Base-by-base conservation (phyloP, 1,140 invertebrate genomes). In the Cyclina sinensis region DNA sequence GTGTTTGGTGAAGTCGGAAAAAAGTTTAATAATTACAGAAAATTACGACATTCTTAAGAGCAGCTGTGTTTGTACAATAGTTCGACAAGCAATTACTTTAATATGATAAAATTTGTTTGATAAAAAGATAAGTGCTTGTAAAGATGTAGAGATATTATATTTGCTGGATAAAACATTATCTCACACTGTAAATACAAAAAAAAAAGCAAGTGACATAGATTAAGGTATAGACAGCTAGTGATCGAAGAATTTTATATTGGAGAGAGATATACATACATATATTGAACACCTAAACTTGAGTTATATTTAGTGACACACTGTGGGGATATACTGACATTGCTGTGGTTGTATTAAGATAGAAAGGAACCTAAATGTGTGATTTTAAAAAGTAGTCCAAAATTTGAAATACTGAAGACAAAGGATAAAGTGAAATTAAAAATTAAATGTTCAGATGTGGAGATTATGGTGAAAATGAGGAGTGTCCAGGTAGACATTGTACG, bases 401-500 rank as follows among this genome's bases (percentile, higher is more conserved):
- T n/a, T n/a, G n/a, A n/a, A n/a, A n/a, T 65, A 32, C 5, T 59
- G 27, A 5, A 30, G 59, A 30, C 32, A 21, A 65, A 18, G 32
- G 35, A 39, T 70, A 27, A 12, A 37, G 32, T 70, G 32, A 70
- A 37, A 37, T 70, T 30, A 4, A 70, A 12, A 37, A 37, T 37
- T 2, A 37, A n/a, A n/a, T n/a, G n/a, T 70, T 2, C 3, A 35
- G 14, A 35, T n/a, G 27, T 37, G 0, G 65, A 51, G 5, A 70
- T 4, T 62, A 81, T 81, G 79, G 70, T 73, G 7, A 86, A 86
- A 78, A 86, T 86, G 84, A 76, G 84, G 51, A 86, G 54, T 27
- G 84, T 86, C 30, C 84, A 86, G 27, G 84, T 86, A 12, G 84
- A 86, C 48, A 78, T 86, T 27, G 78, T 86, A 48, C n/a, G 84